Conservation (phyloP, 2,888 invertebrate species). For the Palloptera scutellata region DNA sequence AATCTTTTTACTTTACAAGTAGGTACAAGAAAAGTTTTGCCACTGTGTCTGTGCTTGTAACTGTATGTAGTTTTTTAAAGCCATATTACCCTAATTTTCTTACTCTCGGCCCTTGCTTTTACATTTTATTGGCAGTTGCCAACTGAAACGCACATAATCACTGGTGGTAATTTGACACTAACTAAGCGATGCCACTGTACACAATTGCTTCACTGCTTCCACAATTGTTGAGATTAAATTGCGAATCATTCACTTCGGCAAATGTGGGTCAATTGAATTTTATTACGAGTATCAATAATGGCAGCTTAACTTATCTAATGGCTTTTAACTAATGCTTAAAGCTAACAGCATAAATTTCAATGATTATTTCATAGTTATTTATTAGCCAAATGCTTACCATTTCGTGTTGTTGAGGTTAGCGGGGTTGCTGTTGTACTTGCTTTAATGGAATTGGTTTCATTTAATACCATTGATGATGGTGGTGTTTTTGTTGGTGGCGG, state of each 20-base stretch:
- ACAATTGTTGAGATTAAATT: no score
- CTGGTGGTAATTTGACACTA: conserved; percentile 35
- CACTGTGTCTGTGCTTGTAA: neutral
- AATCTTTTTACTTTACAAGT: no score
- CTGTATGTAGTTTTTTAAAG: neutral
- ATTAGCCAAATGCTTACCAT: conserved; percentile 16
- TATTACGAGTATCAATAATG: no score
- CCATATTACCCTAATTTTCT: neutral
- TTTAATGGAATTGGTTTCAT: conserved; percentile 4
- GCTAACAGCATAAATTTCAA: conserved; percentile 9
- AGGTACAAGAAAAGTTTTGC: no score
- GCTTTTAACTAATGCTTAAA: no score
- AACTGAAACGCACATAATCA: conserved; percentile 31
- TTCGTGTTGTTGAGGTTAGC: conserved; percentile 15
- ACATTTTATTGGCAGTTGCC: neutral
- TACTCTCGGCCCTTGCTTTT: neutral
- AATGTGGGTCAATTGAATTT: neutral
- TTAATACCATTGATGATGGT: neutral
- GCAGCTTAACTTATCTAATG: no score
- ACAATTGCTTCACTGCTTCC: neutral
- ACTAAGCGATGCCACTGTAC: no score
- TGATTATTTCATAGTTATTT: conserved; percentile 9
- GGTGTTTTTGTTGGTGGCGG: conserved; percentile 6
- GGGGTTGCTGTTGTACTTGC: conserved; percentile 18
- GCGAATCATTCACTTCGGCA: neutral